Conservation (phyloP, 2,113 vertebrate genomes). For the Marcusenius ussheri region DNA sequence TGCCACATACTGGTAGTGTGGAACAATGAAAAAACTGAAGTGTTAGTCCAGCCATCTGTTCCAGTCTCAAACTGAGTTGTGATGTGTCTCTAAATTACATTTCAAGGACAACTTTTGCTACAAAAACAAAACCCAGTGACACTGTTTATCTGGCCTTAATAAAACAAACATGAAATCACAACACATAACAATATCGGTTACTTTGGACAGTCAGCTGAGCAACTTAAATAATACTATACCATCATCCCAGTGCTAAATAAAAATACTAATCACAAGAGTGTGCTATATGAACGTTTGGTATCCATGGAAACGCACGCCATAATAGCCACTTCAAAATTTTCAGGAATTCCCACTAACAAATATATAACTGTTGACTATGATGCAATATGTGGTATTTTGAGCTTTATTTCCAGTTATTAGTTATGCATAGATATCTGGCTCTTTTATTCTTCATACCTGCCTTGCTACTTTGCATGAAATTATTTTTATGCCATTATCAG, state of each 20-base stretch:
- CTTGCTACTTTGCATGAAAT: background rate
- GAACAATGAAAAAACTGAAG: slow-evolving; percentile 18
- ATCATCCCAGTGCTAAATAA: background rate
- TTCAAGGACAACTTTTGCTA: slow-evolving; percentile 29
- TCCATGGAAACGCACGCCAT: background rate
- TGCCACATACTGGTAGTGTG: slow-evolving; percentile 14
- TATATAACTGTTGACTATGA: background rate
- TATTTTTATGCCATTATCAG: background rate
- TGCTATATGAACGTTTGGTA: background rate
- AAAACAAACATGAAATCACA: background rate
- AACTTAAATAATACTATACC: background rate
- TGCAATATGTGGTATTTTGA: background rate
- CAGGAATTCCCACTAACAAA: background rate
- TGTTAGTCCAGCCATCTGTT: slow-evolving; percentile 39
- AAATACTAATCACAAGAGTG: background rate
- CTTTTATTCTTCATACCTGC: background rate
- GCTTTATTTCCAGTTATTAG: background rate
- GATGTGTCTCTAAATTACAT: slow-evolving; percentile 27
- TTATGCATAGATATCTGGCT: background rate
- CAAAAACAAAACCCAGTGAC: background rate
- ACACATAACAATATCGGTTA: background rate
- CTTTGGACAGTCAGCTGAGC: background rate
- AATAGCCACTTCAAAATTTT: background rate
- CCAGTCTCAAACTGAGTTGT: slow-evolving; percentile 22
- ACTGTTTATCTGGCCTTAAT: background rate